These are phyloP conservation scores for Tokudaia muenninki DNA, from an alignment of 2,797 vertebrate species.

Conservation along the genomic window DNA sequence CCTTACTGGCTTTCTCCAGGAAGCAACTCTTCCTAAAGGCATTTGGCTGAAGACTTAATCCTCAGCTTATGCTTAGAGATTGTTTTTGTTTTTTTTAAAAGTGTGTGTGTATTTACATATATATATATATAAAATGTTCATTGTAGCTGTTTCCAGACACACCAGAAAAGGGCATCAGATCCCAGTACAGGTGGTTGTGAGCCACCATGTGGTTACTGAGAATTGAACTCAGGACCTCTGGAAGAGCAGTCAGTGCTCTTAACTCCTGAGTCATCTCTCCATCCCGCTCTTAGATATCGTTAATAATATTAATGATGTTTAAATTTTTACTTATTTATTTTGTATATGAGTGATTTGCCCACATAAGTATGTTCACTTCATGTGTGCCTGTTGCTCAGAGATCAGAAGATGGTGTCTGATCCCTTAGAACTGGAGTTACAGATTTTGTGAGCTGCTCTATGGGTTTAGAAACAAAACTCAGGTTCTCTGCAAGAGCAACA, in stretches of 20 bases:
- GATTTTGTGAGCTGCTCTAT: neutral
- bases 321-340: neutral
- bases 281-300: neutral
- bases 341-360: neutral
- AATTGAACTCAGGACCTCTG: too few species aligned
- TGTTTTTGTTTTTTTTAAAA: too few species aligned
- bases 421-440: neutral
- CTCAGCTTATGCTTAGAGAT: neutral
- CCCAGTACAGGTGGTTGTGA: too few species aligned
- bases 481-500: neutral
- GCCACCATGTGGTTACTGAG: too few species aligned
- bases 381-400: neutral
- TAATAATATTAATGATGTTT: neutral
- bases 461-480: neutral
- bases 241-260: neutral
- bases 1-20: neutral
- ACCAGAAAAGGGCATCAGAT: too few species aligned
- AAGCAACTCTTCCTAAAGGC: neutral
- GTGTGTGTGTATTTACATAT: too few species aligned
- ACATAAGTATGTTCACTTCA: neutral
- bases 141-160: too few species aligned
- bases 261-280: neutral
- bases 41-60: neutral
- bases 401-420: neutral
- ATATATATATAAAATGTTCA: too few species aligned